phyloP scores from a whole-genome alignment of 2,888 invertebrate genomes.

The Choreutis nemorana region DNA sequence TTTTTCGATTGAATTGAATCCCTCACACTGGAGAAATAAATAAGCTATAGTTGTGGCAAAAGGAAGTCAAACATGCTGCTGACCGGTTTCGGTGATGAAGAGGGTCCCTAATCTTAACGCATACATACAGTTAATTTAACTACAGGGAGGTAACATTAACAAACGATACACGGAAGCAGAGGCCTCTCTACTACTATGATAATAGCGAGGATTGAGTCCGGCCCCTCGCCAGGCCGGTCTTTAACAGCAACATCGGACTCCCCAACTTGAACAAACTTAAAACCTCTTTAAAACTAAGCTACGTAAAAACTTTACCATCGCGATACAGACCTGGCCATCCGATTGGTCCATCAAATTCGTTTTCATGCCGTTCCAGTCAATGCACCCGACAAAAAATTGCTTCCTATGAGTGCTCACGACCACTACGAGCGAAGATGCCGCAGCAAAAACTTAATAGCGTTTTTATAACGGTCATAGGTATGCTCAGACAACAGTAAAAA shows the following conservation, averaged over 20 bases:
- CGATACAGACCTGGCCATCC: conserved; percentile 26
- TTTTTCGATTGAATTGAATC: too few species aligned
- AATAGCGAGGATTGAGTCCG: conserved; percentile 54
- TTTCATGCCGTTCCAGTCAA: conserved; percentile 47
- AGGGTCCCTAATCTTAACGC: conserved; percentile 65
- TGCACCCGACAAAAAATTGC: conserved; percentile 36
- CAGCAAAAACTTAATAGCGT: too few species aligned
- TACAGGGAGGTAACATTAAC: conserved; percentile 57
- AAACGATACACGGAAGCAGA: conserved; percentile 64
- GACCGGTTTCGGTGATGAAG: conserved; percentile 56
- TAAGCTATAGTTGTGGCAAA: too few species aligned
- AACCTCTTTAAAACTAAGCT: conserved; percentile 21
- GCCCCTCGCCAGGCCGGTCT: conserved; percentile 62
- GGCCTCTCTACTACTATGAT: conserved; percentile 49
- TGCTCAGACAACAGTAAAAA: too few species aligned
- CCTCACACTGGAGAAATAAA: too few species aligned
- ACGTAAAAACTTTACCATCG: conserved; percentile 31
- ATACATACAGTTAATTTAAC: conserved; percentile 65
- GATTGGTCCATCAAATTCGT: conserved; percentile 35
- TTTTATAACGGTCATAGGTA: too few species aligned
- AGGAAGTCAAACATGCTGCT: conserved; percentile 62
- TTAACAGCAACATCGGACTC: conserved; percentile 59
- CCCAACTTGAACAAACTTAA: conserved; percentile 18
- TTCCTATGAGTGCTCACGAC: not conserved
- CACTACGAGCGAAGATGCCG: too few species aligned